Percentiles rank a stretch among this genome's conserved stretches.
These are phyloP conservation scores for Halichondria panicea DNA, from an alignment of 37 sponge, comb jelly and placozoan genomes.

Conservation along the genomic window DNA sequence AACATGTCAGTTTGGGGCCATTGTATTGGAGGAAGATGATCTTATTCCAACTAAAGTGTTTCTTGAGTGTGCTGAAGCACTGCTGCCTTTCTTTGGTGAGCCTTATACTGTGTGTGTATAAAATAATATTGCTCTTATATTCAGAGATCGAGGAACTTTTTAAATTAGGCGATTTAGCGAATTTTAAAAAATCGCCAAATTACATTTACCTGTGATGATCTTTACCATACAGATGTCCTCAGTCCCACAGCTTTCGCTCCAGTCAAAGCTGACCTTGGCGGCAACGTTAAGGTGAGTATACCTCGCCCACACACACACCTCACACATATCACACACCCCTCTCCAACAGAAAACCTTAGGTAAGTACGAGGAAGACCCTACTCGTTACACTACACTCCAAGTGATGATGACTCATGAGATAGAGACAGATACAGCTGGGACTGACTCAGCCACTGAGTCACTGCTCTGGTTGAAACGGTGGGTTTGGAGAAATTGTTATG, in stretches of 20 bases:
- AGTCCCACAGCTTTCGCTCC: constrained; percentile 79
- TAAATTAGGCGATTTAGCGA: no score
- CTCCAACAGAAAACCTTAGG: constrained; percentile 57
- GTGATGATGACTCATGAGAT: constrained; percentile 66
- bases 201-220: no score
- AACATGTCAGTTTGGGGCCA: constrained; percentile 55
- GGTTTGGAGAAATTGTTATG: no score
- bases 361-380: constrained; percentile 45
- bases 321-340: neutral
- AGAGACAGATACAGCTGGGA: constrained; percentile 33
- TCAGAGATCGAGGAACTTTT: no score
- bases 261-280: constrained; percentile 80
- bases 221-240: constrained; percentile 52
- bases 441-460: constrained; percentile 82
- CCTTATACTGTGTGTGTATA: no score
- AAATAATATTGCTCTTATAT: no score
- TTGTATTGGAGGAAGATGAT: constrained; percentile 32
- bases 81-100: constrained; percentile 81
- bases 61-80: constrained; percentile 45
- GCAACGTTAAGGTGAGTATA: constrained; percentile 65
- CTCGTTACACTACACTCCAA: constrained; percentile 62
- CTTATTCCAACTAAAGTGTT: constrained; percentile 66
- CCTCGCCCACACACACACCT: neutral
- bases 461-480: constrained; percentile 87
- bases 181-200: no score